phyloP scores from a whole-genome alignment of 2,113 vertebrate species.

The Sylvia atricapilla region DNA sequence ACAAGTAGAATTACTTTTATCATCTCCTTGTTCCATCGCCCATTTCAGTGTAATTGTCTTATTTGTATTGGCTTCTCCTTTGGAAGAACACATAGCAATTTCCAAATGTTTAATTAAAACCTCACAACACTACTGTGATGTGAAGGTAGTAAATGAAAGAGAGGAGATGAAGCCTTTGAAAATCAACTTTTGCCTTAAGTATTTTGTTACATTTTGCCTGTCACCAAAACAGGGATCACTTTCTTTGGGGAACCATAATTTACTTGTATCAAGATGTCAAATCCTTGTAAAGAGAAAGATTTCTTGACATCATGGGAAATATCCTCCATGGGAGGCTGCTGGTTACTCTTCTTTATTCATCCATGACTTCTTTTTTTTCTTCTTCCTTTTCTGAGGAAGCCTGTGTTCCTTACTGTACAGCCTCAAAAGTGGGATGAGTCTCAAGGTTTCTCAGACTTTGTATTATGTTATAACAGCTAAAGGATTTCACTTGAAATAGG shows the following conservation, averaged over 20 bases:
- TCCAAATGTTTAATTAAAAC: constrained; percentile 48
- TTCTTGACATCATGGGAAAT: not conserved
- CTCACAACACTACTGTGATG: not conserved
- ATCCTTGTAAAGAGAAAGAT: not conserved
- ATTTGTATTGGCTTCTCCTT: constrained; percentile 21
- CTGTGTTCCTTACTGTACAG: not conserved
- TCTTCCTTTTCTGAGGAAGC: not conserved
- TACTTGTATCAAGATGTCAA: not conserved
- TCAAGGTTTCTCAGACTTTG: not conserved
- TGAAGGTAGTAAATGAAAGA: not conserved
- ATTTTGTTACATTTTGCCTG: not conserved
- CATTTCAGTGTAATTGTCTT: constrained; percentile 37
- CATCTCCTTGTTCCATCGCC: constrained; percentile 18
- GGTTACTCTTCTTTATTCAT: not conserved
- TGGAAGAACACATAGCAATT: constrained; percentile 12
- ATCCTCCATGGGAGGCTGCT: not conserved
- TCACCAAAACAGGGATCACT: not conserved
- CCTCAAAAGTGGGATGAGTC: not conserved
- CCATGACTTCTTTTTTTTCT: not conserved
- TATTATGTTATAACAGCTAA: not conserved
- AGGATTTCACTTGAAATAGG: not conserved
- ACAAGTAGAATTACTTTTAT: not conserved
- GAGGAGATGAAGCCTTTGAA: not conserved
- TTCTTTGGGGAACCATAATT: not conserved
- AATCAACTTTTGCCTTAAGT: not conserved